Evolutionary conservation across 2,113 vertebrate species (phyloP).

Genomic region (Psephotus haematonotus): DNA sequence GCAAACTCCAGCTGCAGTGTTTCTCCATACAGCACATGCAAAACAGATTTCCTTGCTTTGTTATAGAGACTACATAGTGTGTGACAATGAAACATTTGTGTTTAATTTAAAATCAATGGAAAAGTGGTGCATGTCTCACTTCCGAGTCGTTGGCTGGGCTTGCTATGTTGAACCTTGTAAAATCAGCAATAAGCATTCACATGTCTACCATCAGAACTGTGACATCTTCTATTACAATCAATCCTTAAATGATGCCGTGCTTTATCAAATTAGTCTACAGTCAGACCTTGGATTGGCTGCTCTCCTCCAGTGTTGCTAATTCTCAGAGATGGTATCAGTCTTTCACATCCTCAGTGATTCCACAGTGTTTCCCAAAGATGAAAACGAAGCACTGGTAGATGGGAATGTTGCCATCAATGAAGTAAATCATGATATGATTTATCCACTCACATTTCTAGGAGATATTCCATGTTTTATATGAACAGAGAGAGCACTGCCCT

Average conservation of each 20-base stretch:
- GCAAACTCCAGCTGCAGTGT: not conserved
- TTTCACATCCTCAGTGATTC: slow-evolving; percentile 27
- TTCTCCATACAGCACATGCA: not conserved
- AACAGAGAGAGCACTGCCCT: not conserved
- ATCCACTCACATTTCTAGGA: slow-evolving; percentile 43
- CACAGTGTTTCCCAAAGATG: not conserved
- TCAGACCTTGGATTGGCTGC: slow-evolving; percentile 27
- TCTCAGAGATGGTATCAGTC: slow-evolving; percentile 16
- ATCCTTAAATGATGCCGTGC: not conserved
- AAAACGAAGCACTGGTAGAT: slow-evolving; percentile 5
- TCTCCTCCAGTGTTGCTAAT: slow-evolving; percentile 6
- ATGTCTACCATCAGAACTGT: not conserved
- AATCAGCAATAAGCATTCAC: slow-evolving; percentile 47
- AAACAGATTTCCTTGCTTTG: slow-evolving; percentile 51
- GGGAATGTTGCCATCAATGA: slow-evolving; percentile 43
- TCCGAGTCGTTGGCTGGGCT: not conserved
- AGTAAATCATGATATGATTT: slow-evolving; percentile 32
- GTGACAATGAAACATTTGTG: slow-evolving; percentile 46
- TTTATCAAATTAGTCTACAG: slow-evolving; percentile 24
- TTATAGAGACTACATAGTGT: slow-evolving; percentile 8
- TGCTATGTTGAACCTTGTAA: slow-evolving; percentile 43
- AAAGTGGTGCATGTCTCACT: slow-evolving; percentile 16
- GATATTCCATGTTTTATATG: slow-evolving; percentile 23
- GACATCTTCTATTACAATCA: slow-evolving; percentile 35
- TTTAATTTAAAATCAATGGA: slow-evolving; percentile 39